Evolutionary conservation across 2,888 invertebrate genomes (phyloP).

Genomic region (Ganaspis brasiliensis): DNA sequence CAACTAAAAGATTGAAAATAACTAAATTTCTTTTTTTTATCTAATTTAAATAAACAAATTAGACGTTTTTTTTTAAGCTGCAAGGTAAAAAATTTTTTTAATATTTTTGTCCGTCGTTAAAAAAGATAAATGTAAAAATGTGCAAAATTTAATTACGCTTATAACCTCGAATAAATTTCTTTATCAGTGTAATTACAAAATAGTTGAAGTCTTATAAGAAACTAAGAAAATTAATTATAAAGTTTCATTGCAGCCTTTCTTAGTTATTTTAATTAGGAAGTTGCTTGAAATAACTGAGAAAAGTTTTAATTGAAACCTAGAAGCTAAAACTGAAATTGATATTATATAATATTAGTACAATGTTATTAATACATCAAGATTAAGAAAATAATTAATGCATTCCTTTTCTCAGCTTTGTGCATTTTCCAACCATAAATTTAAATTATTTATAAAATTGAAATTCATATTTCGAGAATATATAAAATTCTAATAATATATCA

Average conservation of each 20-base stretch:
- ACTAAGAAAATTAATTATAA: conserved; percentile 13
- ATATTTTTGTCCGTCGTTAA: too few species aligned
- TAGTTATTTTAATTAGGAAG: conserved; percentile 13
- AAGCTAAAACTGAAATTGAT: not conserved
- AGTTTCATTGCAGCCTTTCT: conserved; percentile 15
- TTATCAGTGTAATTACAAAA: conserved; percentile 15
- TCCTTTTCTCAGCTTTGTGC: not conserved
- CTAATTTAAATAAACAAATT: too few species aligned
- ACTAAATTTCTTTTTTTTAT: too few species aligned
- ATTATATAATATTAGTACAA: not conserved
- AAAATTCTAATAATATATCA: conserved; percentile 13
- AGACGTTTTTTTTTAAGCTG: too few species aligned
- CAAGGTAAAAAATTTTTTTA: too few species aligned
- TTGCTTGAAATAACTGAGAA: conserved; percentile 1
- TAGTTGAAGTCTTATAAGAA: conserved; percentile 15
- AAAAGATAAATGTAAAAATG: too few species aligned
- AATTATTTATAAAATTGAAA: not conserved
- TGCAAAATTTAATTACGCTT: not conserved
- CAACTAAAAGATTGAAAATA: too few species aligned
- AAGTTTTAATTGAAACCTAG: conserved; percentile 13
- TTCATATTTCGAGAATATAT: not conserved
- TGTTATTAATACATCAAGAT: not conserved
- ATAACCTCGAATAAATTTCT: conserved; percentile 5
- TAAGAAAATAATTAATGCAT: too few species aligned
- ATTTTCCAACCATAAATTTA: not conserved